Conservation (phyloP, 2,888 invertebrate genomes). For the Drosophila seclusa region DNA sequence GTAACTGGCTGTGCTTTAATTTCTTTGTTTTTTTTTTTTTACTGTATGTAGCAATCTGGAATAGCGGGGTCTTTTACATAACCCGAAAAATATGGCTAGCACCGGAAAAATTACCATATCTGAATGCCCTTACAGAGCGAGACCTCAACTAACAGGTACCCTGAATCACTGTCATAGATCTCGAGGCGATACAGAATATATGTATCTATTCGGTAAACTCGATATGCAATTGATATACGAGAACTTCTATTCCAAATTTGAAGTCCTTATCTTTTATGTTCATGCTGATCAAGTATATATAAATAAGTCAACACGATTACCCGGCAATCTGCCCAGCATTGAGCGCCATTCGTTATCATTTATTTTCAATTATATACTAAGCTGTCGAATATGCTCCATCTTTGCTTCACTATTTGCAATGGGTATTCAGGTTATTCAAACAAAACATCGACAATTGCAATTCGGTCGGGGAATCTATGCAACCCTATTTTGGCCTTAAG, state of each 20-base stretch:
- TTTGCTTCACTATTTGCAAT: not conserved
- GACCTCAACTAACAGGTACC: not conserved
- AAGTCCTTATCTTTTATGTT: not conserved
- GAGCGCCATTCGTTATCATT: not conserved
- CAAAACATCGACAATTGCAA: not conserved
- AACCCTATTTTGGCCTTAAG: slow-evolving; percentile 24
- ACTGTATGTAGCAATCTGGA: not conserved
- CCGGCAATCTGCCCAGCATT: not conserved
- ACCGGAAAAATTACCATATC: not conserved
- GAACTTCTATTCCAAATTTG: not conserved
- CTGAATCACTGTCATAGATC: not conserved
- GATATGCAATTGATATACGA: not conserved
- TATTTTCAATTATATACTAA: not conserved
- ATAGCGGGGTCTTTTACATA: not conserved
- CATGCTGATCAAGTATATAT: not conserved
- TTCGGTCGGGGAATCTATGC: slow-evolving; percentile 19
- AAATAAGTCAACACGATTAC: not conserved
- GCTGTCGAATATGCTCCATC: not conserved
- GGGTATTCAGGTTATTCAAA: not conserved
- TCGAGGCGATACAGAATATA: not conserved
- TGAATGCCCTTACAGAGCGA: not conserved
- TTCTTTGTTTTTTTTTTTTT: not conserved
- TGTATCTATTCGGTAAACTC: not conserved
- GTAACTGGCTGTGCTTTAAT: not conserved
- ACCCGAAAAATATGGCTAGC: not conserved